Evolutionary conservation across 2,797 vertebrate species (phyloP).

Genomic region (Helicolenus hilgendorfi): DNA sequence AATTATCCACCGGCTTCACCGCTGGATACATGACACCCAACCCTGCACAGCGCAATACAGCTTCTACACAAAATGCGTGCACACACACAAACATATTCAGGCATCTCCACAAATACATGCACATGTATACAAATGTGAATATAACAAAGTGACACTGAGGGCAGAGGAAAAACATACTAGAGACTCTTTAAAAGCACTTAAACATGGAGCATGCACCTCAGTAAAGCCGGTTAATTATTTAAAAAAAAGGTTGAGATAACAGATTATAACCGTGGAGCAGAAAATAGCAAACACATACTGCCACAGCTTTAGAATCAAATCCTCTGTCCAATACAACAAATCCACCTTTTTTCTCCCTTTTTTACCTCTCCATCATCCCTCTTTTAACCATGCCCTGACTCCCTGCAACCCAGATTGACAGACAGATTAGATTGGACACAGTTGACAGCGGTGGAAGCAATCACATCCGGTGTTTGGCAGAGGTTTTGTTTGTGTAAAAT

Average conservation of each 20-base stretch:
- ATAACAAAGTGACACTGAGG: slow-evolving; percentile 19
- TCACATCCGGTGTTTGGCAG: slow-evolving; percentile 90
- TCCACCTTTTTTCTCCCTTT: slow-evolving; percentile 63
- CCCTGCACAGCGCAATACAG: slow-evolving; percentile 42
- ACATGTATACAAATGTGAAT: slow-evolving; percentile 25
- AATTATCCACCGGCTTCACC: slow-evolving; percentile 82
- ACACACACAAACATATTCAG: background rate
- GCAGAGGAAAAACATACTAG: background rate
- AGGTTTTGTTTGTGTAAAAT: slow-evolving; percentile 92
- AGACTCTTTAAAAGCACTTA: background rate
- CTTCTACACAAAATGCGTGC: slow-evolving; percentile 8
- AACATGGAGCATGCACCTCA: background rate
- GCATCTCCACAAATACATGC: slow-evolving; percentile 38
- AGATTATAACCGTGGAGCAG: background rate
- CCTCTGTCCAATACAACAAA: slow-evolving; percentile 54
- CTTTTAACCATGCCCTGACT: slow-evolving; percentile 77
- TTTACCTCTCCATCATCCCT: slow-evolving; percentile 75
- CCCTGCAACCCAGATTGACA: slow-evolving; percentile 87
- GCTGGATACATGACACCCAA: slow-evolving; percentile 73
- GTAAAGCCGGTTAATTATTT: background rate
- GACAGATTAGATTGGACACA: slow-evolving; percentile 93
- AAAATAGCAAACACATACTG: background rate
- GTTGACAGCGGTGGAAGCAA: slow-evolving; percentile 89
- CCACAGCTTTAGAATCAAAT: slow-evolving; percentile 55
- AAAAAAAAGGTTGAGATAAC: background rate